Base-by-base conservation (phyloP, 2,113 vertebrate genomes). In the Baryphthengus martii region DNA sequence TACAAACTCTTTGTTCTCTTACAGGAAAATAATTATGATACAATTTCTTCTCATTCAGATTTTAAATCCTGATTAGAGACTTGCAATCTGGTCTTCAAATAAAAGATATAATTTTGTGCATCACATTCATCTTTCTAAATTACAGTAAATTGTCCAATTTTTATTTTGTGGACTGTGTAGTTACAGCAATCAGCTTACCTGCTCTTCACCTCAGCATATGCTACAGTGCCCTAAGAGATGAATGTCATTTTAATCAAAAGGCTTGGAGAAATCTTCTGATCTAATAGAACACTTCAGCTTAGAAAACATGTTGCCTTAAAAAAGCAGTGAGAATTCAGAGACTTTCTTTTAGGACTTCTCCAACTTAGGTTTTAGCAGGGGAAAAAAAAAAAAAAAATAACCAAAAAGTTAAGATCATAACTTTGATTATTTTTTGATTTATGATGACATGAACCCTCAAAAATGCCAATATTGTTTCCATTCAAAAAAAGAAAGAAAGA, bases 81-180 rank as follows among this genome's bases (percentile, higher is more conserved):
- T 65, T 79, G 75, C 77, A 97, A 95, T 97, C 96, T 96, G 94
- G 79, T 47, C 95, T 97, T 97, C 96, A 90, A 96, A 97, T 95
- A 96, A 98, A 97, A 97, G 92, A 89, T 65, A 93, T 96, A 89
- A 97, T 97, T 98, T 96, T 95, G 74, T 95, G 49, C 91, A 92
- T 91, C 49, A 76, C 8, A 5, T 95, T 97, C 92, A 94, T 95
- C 91, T 95, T 93, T 78, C 72, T 93, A 96, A 97, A 98, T 98
- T 97, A 92, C 93, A 96, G 93, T 92, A 98, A 97, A 98, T 97
- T 97, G 97, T 94, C 95, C 97, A 95, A 97, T 97, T 98, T 98
- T 87, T 90, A 91, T 91, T 96, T 91, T 96, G 96, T 77, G 86
- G 59, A 65, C 94, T 62, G 25, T 71, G 77, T 82, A 94, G 91